phyloP scores from a whole-genome alignment of 1,140 invertebrate species.

The Zaprionus camerounensis region DNA sequence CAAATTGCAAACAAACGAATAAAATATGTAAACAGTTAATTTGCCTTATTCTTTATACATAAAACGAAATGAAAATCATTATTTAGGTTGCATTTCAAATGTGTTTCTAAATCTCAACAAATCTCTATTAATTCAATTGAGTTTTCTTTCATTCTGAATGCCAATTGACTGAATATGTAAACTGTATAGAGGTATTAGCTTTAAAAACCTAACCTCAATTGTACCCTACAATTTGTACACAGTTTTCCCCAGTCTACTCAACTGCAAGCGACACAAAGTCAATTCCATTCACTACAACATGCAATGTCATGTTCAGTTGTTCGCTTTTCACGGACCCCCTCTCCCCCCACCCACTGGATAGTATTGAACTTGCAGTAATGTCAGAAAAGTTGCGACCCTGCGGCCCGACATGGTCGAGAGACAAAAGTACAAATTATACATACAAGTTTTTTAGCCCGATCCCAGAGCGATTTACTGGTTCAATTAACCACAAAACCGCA shows the following conservation, averaged over 20 bases:
- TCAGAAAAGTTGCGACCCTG: slow-evolving; percentile 40
- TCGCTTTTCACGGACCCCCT: slow-evolving; percentile 21
- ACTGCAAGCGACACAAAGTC: slow-evolving; percentile 2
- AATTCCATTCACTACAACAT: background rate
- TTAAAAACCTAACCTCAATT: background rate
- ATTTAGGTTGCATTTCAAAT: background rate
- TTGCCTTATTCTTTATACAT: no score
- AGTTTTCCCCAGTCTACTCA: background rate
- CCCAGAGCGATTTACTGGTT: slow-evolving; percentile 68
- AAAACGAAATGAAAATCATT: background rate
- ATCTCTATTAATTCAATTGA: background rate
- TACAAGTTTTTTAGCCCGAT: background rate
- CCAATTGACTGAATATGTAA: background rate
- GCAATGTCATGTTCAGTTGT: slow-evolving; percentile 30
- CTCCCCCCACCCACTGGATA: background rate
- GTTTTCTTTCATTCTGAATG: no score
- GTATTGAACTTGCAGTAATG: slow-evolving; percentile 19
- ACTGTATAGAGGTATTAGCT: background rate
- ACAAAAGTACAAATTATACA: slow-evolving; percentile 46
- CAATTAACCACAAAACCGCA: slow-evolving; percentile 59
- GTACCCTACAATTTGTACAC: background rate
- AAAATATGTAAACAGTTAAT: no score
- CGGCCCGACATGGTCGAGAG: background rate
- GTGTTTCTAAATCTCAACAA: background rate
- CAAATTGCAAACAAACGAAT: background rate